These are phyloP conservation scores for Trichopria drosophilae DNA, from an alignment of 2,888 invertebrate genomes.

Conservation along the genomic window DNA sequence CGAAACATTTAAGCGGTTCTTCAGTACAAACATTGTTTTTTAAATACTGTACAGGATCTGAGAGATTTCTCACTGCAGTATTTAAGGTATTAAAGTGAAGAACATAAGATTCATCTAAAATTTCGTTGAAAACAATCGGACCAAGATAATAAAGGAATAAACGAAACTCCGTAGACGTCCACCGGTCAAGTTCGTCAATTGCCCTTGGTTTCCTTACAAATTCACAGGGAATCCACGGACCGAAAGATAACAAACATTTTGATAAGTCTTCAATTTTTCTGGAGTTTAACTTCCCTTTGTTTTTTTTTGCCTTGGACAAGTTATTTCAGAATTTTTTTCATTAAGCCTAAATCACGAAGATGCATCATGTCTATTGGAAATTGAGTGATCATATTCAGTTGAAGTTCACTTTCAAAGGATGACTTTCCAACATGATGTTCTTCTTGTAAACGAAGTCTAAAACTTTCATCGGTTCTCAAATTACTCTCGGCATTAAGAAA, in stretches of 20 bases:
- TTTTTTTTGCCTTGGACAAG: neutral
- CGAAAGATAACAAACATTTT: neutral
- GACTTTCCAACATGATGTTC: neutral
- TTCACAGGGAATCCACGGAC: slow-evolving; percentile 13
- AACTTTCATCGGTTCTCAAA: neutral
- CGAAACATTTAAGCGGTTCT: slow-evolving; percentile 32
- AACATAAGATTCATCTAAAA: slow-evolving; percentile 18
- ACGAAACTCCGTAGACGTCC: slow-evolving; percentile 21
- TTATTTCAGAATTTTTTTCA: neutral
- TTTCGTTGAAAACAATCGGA: slow-evolving; percentile 27
- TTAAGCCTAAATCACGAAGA: neutral
- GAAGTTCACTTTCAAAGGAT: neutral
- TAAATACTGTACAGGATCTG: slow-evolving; percentile 10
- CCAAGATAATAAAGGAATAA: slow-evolving; percentile 35
- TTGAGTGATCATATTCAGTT: neutral
- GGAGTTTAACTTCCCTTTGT: neutral
- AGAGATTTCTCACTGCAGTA: slow-evolving; percentile 31
- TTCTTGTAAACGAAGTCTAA: neutral
- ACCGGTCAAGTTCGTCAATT: slow-evolving; percentile 29
- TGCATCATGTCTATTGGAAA: neutral
- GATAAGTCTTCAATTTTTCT: neutral
- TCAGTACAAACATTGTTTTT: slow-evolving; percentile 20
- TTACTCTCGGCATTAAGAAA: neutral
- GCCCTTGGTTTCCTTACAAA: slow-evolving; percentile 32
- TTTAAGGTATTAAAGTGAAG: slow-evolving; percentile 35